Conservation (phyloP, 1,140 invertebrate genomes). For the Metopolophium dirhodum region DNA sequence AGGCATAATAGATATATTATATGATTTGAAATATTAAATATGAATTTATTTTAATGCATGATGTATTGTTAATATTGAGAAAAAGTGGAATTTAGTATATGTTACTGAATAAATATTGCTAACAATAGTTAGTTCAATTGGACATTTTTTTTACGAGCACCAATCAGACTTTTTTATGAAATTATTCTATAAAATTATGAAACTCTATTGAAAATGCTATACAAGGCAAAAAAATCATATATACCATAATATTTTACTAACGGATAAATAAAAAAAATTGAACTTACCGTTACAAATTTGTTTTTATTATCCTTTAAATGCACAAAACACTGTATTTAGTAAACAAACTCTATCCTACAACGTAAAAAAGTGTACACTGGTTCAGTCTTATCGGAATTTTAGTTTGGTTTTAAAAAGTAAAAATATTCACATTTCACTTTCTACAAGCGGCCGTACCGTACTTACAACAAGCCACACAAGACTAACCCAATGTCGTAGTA, state of each 20-base stretch:
- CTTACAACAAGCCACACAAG: constrained; percentile 49
- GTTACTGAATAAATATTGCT: neutral
- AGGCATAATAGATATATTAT: neutral
- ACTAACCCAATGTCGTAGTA: constrained; percentile 33
- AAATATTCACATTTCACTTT: constrained; percentile 56
- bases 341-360: neutral
- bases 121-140: neutral
- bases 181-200: neutral
- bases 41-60: neutral
- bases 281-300: neutral
- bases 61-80: neutral
- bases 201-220: neutral
- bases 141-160: neutral
- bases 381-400: constrained; percentile 16
- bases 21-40: neutral
- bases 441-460: constrained; percentile 17
- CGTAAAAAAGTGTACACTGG: neutral
- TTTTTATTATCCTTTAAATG: constrained; percentile 7
- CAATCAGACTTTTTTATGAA: neutral
- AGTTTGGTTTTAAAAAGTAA: constrained; percentile 31
- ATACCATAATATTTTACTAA: neutral
- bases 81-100: neutral
- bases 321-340: neutral
- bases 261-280: neutral
- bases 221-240: neutral